A percentile compares a stretch with the other conserved stretches of the same genome.
Conservation (phyloP, 2,888 invertebrate genomes). For the Helicoverpa assulta region DNA sequence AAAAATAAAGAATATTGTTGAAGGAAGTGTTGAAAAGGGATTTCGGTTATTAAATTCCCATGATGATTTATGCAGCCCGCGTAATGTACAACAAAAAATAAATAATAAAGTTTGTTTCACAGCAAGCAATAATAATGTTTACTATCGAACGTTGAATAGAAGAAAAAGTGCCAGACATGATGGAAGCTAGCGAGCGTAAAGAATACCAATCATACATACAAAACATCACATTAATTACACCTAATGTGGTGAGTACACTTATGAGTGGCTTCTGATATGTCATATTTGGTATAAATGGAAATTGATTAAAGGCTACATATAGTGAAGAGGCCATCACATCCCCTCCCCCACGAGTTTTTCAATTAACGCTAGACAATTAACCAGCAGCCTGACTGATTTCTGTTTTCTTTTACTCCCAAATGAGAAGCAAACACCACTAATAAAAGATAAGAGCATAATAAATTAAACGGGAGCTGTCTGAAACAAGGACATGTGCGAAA, state of each 20-base stretch:
- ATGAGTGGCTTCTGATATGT: conserved; percentile 15
- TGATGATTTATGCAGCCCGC: not conserved
- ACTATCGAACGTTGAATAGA: conserved; percentile 54
- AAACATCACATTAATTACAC: conserved; percentile 21
- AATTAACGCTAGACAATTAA: conserved; percentile 39
- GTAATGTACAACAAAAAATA: not conserved
- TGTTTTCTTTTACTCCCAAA: conserved; percentile 42
- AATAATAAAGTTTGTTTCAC: not conserved
- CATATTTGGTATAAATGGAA: conserved; percentile 30
- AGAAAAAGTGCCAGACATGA: conserved; percentile 45
- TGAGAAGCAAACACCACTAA: conserved; percentile 30
- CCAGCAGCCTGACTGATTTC: conserved; percentile 31
- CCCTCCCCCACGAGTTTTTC: conserved; percentile 30
- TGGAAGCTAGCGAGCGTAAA: conserved; percentile 42
- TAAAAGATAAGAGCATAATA: conserved; percentile 18
- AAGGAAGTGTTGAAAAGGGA: conserved; percentile 10
- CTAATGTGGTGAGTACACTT: conserved; percentile 16
- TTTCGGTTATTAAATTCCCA: not conserved
- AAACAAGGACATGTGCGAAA: conserved; percentile 47
- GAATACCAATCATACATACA: conserved; percentile 36
- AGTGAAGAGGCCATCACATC: conserved; percentile 12
- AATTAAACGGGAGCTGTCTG: conserved; percentile 22
- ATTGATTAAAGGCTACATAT: conserved; percentile 32
- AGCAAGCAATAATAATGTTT: conserved; percentile 45
- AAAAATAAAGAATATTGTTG: conserved; percentile 12